phyloP scores from a whole-genome alignment of 2,888 invertebrate genomes.

The Leptinotarsa tumamoca region DNA sequence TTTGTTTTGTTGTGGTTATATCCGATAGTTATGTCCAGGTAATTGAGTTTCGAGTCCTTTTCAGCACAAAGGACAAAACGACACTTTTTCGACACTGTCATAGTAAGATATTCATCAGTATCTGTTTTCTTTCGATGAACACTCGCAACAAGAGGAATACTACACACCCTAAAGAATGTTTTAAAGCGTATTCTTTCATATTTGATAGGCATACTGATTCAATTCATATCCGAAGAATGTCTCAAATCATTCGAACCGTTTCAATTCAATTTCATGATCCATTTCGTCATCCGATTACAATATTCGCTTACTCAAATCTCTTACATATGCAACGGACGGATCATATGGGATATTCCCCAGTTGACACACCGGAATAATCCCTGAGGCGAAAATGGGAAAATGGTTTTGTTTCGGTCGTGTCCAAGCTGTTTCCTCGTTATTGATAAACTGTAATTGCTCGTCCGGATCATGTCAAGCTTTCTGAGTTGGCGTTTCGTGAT shows the following conservation, averaged over 20 bases:
- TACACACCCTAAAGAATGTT: too few species aligned
- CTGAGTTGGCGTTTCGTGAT: constrained; percentile 12
- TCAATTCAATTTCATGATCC: not conserved
- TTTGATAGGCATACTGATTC: too few species aligned
- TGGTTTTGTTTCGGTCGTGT: constrained; percentile 9
- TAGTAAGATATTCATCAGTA: too few species aligned
- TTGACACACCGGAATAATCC: constrained; percentile 17
- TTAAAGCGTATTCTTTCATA: too few species aligned
- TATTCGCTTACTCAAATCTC: not conserved
- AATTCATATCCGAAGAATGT: too few species aligned
- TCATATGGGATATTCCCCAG: not conserved
- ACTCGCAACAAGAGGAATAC: too few species aligned
- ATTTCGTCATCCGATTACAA: not conserved
- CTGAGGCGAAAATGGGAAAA: constrained; percentile 11
- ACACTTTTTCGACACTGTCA: too few species aligned
- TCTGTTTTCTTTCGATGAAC: too few species aligned
- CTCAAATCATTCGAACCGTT: not conserved
- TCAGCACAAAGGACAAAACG: too few species aligned
- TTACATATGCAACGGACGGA: constrained; percentile 15
- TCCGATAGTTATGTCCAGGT: too few species aligned
- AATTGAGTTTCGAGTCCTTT: too few species aligned
- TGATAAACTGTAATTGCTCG: constrained; percentile 16
- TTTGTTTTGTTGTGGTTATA: too few species aligned
- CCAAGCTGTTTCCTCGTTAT: not conserved
- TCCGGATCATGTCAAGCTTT: constrained; percentile 12